Base-by-base conservation (phyloP, 2,797 vertebrate genomes). In the Eupleurogrammus muticus region DNA sequence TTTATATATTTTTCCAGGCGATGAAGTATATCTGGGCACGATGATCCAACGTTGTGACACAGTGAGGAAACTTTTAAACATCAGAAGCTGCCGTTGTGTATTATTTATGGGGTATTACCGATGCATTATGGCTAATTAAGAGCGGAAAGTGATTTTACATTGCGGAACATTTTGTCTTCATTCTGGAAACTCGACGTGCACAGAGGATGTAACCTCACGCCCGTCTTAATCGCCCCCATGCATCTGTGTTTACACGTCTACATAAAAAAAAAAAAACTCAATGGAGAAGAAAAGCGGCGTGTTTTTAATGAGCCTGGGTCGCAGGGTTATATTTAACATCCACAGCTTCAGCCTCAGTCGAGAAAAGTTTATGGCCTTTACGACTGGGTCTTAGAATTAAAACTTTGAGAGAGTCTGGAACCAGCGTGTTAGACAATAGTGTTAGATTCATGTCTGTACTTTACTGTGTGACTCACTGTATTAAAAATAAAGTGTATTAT, bases 271-370 rank as follows among this genome's bases (percentile, higher is more conserved):
- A n/a, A n/a, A n/a, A 52, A 69, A 60, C 36, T 59, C 36, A 12
- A 38, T 20, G 7, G 10, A 77, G 50, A 70, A 64, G 49, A 32
- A 69, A 38, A 11, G 32, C 40, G 42, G 40, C 62, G 5, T 83
- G 70, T 58, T 79, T 79, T 77, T 79, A 81, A 87, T 78, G 65
- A 83, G 19, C 16, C 60, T 0, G 50, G 56, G 64, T 78, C 72
- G 78, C 0, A 67, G 19, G 21, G 38, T 7, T 1, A 59, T 34
- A 75, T 74, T 77, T 74, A 62, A 53, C 53, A n/a, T 28, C 48
- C 65, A 65, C 60, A 47, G 65, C 21, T 63, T 63, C 11, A 51
- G 35, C 32, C 16, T 73, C 46, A n/a, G 34, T 13, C 65, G 44
- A 55, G 34, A 14, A 68, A 67, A 52, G 40, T 73, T 59, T 62